phyloP scores from a whole-genome alignment of 2,888 invertebrate species.

The Piscicola geometra region DNA sequence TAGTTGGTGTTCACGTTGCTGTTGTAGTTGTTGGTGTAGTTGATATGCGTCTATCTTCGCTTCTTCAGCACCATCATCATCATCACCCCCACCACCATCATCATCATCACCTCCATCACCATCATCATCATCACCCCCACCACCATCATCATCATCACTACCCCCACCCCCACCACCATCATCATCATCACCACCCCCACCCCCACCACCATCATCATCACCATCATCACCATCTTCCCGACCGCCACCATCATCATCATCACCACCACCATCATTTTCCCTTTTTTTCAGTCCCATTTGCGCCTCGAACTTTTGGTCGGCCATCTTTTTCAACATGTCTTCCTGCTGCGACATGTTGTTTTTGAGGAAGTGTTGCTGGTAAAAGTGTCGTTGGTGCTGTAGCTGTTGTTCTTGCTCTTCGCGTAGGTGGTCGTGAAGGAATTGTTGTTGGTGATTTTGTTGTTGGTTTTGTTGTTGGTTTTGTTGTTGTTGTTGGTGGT shows the following conservation, averaged over 20 bases:
- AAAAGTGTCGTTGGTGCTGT: not conserved
- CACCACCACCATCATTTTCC: not conserved
- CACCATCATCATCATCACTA: too few relatives aligned
- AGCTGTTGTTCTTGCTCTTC: not conserved
- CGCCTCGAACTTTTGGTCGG: not conserved
- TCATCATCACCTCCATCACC: too few relatives aligned
- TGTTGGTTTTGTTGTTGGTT: not conserved
- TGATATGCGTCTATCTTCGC: not conserved
- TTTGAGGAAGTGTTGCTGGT: slow-evolving; percentile 1
- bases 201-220: not conserved
- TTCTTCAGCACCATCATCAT: not conserved
- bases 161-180: not conserved
- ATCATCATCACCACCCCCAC: not conserved
- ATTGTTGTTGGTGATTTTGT: not conserved
- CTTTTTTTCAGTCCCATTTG: slow-evolving; percentile 13
- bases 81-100: not conserved
- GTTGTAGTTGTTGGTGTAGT: not conserved
- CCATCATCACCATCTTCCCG: not conserved
- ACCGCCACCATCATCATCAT: not conserved
- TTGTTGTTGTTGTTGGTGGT: not conserved
- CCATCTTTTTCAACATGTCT: slow-evolving; percentile 11
- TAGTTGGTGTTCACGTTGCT: not conserved
- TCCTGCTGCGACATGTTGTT: not conserved
- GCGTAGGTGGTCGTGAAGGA: not conserved
- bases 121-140: too few relatives aligned